phyloP scores from a whole-genome alignment of 2,888 invertebrate genomes.

The Drosophila lacicola region DNA sequence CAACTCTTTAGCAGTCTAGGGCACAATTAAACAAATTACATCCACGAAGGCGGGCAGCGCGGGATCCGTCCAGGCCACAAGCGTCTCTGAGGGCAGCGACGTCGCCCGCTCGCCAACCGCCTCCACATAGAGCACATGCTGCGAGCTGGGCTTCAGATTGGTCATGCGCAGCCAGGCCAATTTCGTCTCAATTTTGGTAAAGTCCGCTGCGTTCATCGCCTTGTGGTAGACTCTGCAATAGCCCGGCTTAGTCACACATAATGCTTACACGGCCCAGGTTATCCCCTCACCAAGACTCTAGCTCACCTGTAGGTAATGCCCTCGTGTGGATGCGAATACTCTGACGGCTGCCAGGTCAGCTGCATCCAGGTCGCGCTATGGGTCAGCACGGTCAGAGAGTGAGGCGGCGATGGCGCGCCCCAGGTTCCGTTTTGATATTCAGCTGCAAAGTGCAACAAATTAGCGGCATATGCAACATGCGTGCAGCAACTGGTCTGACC shows the following conservation, averaged over 20 bases:
- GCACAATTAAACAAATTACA: constrained; percentile 85
- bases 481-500: background rate
- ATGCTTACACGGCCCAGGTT: background rate
- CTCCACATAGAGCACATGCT: constrained; percentile 92
- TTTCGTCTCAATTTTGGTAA: constrained; percentile 88
- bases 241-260: constrained; percentile 6
- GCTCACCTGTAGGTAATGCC: constrained; percentile 90
- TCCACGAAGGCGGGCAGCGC: constrained; percentile 94
- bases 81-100: constrained; percentile 92
- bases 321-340: constrained; percentile 92
- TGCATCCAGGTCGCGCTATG: constrained; percentile 94
- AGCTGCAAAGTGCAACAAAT: constrained; percentile 22
- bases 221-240: constrained; percentile 89
- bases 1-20: background rate
- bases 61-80: constrained; percentile 94
- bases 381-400: constrained; percentile 91
- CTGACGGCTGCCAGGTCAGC: constrained; percentile 93
- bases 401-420: constrained; percentile 93
- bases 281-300: background rate
- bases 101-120: constrained; percentile 89
- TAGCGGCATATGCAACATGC: constrained; percentile 8
- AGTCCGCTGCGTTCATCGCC: constrained; percentile 87
- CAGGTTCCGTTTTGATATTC: constrained; percentile 56
- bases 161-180: constrained; percentile 90
- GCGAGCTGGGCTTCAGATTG: constrained; percentile 91